Conservation (phyloP, 1,140 invertebrate species). For the Pseudomyrmex dendroicus region DNA sequence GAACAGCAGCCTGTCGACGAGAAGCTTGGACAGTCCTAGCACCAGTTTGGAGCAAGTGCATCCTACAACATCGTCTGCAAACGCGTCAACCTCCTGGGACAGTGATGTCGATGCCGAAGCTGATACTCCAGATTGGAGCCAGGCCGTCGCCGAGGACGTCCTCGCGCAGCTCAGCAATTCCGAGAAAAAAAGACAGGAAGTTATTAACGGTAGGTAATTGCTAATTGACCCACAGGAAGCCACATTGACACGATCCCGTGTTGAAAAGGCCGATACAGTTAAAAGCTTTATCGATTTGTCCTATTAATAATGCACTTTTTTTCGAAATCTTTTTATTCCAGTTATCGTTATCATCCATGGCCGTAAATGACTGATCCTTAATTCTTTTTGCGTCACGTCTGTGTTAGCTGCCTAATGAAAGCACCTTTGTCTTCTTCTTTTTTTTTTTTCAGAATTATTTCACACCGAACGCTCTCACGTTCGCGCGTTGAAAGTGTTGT, state of each 20-base stretch:
- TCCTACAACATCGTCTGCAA: constrained; percentile 74
- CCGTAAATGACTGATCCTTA: background rate
- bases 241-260: background rate
- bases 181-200: constrained; percentile 97
- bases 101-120: constrained; percentile 93
- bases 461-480: constrained; percentile 98
- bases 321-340: background rate
- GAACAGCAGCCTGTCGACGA: constrained; percentile 85
- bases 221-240: background rate
- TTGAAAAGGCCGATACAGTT: background rate
- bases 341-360: background rate
- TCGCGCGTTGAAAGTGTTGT: constrained; percentile 96
- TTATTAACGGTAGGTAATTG: constrained; percentile 94
- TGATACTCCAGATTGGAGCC: constrained; percentile 93
- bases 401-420: too few species aligned
- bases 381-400: background rate
- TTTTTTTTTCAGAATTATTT: constrained; percentile 93
- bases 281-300: too few species aligned
- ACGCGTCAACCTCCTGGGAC: constrained; percentile 86
- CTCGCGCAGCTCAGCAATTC: constrained; percentile 89
- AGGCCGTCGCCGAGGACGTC: constrained; percentile 92
- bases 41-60: constrained; percentile 86
- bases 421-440: background rate
- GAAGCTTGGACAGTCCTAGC: constrained; percentile 86
- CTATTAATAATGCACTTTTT: background rate